Percentiles rank a stretch among this genome's conserved stretches.
phyloP scores from a whole-genome alignment of 1,140 invertebrate species.

The Habropoda laboriosa region DNA sequence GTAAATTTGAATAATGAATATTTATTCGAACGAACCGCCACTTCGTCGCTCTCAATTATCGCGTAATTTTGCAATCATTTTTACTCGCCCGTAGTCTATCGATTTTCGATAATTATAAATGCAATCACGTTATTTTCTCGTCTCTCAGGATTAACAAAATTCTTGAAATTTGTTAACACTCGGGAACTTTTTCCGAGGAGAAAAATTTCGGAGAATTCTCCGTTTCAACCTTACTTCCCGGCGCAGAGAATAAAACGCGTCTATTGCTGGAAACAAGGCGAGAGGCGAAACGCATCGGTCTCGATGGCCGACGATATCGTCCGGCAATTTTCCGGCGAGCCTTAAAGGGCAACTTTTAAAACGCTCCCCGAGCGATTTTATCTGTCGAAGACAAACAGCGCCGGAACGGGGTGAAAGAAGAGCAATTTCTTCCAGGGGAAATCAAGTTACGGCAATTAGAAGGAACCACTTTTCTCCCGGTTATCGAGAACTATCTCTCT shows the following conservation, averaged over 20 bases:
- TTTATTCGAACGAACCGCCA: neutral
- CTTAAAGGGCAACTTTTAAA: neutral
- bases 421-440: neutral
- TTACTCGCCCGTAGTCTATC: slow-evolving; percentile 7
- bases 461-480: too few species aligned
- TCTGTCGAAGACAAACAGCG: slow-evolving; percentile 3
- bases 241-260: slow-evolving; percentile 3
- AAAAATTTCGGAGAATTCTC: too few species aligned
- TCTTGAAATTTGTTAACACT: too few species aligned
- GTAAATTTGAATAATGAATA: slow-evolving; percentile 23
- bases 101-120: slow-evolving; percentile 51
- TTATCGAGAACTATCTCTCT: neutral
- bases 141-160: neutral
- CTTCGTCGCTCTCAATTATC: slow-evolving; percentile 3
- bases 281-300: neutral
- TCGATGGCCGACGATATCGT: neutral
- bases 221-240: neutral
- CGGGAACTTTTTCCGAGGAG: too few species aligned
- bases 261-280: too few species aligned
- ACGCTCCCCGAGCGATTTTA: slow-evolving; percentile 11
- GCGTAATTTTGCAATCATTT: slow-evolving; percentile 15
- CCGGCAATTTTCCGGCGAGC: neutral
- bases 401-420: neutral
- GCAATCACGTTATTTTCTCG: slow-evolving; percentile 20
- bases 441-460: slow-evolving; percentile 17